Evolutionary conservation across 2,888 invertebrate species (phyloP).

Genomic region (Lucinisca nassula): DNA sequence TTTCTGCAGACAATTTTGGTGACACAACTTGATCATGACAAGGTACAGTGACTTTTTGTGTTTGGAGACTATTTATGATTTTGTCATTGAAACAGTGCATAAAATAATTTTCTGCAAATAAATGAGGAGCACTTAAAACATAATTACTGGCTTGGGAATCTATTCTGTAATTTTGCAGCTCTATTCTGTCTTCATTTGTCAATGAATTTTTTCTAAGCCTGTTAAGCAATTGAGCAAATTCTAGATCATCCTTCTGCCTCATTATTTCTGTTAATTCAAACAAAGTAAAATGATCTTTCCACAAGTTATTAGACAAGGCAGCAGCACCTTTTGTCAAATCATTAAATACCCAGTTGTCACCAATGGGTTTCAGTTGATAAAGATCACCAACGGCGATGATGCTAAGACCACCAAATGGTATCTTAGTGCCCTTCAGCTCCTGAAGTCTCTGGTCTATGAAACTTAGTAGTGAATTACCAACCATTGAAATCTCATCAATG

Average conservation of each 20-base stretch:
- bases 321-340: conserved; percentile 42
- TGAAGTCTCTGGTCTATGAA: conserved; percentile 66
- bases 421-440: conserved; percentile 57
- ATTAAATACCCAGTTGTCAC: conserved; percentile 66
- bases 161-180: conserved; percentile 14
- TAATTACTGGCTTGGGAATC: not conserved
- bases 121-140: not conserved
- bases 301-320: conserved; percentile 57
- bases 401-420: conserved; percentile 66
- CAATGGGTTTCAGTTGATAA: conserved; percentile 66
- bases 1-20: conserved; percentile 33
- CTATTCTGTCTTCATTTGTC: conserved; percentile 45
- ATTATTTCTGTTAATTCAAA: conserved; percentile 66
- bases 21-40: conserved; percentile 35
- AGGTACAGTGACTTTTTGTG: conserved; percentile 18
- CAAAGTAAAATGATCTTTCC: conserved; percentile 67
- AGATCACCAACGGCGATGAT: conserved; percentile 71
- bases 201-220: conserved; percentile 53
- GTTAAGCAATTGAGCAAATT: conserved; percentile 66
- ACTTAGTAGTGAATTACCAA: conserved; percentile 56
- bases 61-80: conserved; percentile 17
- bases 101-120: conserved; percentile 15
- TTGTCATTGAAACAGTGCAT: conserved; percentile 40
- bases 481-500: conserved; percentile 70
- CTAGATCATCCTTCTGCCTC: conserved; percentile 67